Conservation (phyloP, 2,888 invertebrate species). For the Ormyrus labotus region DNA sequence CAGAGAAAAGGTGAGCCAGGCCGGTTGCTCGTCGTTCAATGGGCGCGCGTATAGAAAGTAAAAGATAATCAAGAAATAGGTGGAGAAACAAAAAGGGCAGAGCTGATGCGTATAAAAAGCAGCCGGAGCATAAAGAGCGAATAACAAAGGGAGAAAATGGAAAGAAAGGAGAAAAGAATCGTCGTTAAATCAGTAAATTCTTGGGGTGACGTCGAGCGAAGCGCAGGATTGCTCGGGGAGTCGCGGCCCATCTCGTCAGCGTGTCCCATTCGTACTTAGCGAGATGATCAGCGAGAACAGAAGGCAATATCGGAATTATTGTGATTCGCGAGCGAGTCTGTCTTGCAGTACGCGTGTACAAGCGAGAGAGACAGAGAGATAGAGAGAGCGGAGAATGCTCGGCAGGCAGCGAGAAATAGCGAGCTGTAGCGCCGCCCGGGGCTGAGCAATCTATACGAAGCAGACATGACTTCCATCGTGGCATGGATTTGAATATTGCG, state of each 20-base stretch:
- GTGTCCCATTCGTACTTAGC: constrained; percentile 68
- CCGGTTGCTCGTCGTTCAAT: constrained; percentile 24
- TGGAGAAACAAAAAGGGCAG: constrained; percentile 45
- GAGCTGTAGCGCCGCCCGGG: constrained; percentile 62
- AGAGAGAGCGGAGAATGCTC: constrained; percentile 20
- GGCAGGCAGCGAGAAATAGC: constrained; percentile 61
- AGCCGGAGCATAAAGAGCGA: constrained; percentile 18
- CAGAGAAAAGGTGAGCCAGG: background rate
- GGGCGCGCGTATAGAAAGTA: constrained; percentile 4
- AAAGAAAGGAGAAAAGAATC: constrained; percentile 50
- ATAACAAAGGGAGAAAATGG: constrained; percentile 39
- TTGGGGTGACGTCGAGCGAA: constrained; percentile 47
- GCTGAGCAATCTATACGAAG: constrained; percentile 73
- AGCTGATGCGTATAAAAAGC: constrained; percentile 17
- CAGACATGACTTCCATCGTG: constrained; percentile 72
- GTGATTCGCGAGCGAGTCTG: constrained; percentile 66
- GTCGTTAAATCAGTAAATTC: constrained; percentile 58
- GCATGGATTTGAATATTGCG: constrained; percentile 74
- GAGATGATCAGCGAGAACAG: constrained; percentile 72
- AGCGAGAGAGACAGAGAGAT: background rate
- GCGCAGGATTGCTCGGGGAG: constrained; percentile 10
- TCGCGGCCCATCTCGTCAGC: constrained; percentile 62
- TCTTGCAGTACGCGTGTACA: background rate
- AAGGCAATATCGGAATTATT: constrained; percentile 75
- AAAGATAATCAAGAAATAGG: constrained; percentile 51